Evolutionary conservation across 2,113 vertebrate species (phyloP).

Genomic region (Hymenochirus boettgeri): DNA sequence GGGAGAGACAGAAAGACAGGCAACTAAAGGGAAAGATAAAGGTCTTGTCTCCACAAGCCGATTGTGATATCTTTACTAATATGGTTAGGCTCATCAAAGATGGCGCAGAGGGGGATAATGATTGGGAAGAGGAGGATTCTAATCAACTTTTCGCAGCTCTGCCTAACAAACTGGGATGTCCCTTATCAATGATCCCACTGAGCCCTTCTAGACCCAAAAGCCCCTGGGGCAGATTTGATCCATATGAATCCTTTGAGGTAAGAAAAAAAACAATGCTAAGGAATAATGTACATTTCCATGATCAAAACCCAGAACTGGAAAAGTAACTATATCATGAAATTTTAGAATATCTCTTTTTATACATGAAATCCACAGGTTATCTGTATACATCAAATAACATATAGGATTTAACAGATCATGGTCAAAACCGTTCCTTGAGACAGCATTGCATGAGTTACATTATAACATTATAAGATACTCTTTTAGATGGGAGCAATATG

Average conservation of each 20-base stretch:
- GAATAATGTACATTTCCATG: too few species aligned
- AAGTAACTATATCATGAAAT: too few species aligned
- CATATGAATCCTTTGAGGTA: slow-evolving; percentile 87
- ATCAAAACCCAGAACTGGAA: too few species aligned
- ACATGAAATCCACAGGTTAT: too few species aligned
- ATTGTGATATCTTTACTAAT: not conserved
- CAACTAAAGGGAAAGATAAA: slow-evolving; percentile 10
- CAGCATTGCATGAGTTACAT: too few species aligned
- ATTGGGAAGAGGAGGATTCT: slow-evolving; percentile 49
- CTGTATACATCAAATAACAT: too few species aligned
- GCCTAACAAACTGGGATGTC: slow-evolving; percentile 53
- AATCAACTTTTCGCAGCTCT: slow-evolving; percentile 47
- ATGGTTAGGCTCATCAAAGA: slow-evolving; percentile 39
- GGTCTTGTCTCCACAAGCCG: not conserved
- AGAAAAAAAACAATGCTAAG: slow-evolving; percentile 13
- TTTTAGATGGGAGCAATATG: too few species aligned
- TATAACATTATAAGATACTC: too few species aligned
- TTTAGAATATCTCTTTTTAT: too few species aligned
- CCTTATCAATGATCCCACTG: slow-evolving; percentile 59
- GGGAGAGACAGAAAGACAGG: too few species aligned
- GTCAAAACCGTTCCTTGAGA: too few species aligned
- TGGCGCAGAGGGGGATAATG: slow-evolving; percentile 1
- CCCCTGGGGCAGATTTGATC: slow-evolving; percentile 88
- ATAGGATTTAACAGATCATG: too few species aligned
- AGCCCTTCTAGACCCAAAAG: slow-evolving; percentile 83